These are phyloP conservation scores for Emberiza fucata DNA, from an alignment of 2,113 vertebrate genomes.

Conservation along the genomic window DNA sequence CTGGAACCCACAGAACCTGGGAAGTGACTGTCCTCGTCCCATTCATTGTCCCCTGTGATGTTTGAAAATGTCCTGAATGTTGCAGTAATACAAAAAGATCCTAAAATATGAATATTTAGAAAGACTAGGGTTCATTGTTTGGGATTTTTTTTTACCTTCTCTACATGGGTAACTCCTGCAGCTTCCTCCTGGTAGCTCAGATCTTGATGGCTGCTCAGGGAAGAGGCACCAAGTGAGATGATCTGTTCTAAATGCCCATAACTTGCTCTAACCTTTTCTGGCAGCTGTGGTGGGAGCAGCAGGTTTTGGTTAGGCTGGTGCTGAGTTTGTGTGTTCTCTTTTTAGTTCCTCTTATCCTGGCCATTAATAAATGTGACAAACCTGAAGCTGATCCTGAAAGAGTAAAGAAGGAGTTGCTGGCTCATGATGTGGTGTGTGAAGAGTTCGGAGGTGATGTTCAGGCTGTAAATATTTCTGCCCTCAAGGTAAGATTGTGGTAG, in stretches of 20 bases:
- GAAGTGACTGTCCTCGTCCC: neutral
- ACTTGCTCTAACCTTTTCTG: neutral
- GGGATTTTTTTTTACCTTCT: neutral
- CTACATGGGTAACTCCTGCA: neutral
- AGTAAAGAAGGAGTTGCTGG: slow-evolving; percentile 87
- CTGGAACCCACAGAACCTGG: neutral
- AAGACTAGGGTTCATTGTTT: neutral
- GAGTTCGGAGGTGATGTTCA: slow-evolving; percentile 93
- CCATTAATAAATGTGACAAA: slow-evolving; percentile 96
- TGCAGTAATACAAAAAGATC: neutral
- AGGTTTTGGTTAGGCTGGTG: neutral
- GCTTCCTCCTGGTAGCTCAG: neutral
- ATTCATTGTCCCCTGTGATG: neutral
- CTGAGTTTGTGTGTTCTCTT: neutral
- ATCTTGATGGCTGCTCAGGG: accelerated
- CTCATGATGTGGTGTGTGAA: slow-evolving; percentile 87
- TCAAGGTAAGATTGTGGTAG: slow-evolving; percentile 76
- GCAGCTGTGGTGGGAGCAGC: neutral
- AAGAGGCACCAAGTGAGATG: neutral
- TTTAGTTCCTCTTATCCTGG: slow-evolving; percentile 90
- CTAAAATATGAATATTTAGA: neutral
- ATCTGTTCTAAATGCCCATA: neutral
- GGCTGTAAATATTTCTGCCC: slow-evolving; percentile 87
- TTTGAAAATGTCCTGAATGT: neutral
- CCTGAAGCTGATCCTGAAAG: slow-evolving; percentile 82